Conservation (phyloP, 2,113 vertebrate species). For the Syrmaticus mikado region DNA sequence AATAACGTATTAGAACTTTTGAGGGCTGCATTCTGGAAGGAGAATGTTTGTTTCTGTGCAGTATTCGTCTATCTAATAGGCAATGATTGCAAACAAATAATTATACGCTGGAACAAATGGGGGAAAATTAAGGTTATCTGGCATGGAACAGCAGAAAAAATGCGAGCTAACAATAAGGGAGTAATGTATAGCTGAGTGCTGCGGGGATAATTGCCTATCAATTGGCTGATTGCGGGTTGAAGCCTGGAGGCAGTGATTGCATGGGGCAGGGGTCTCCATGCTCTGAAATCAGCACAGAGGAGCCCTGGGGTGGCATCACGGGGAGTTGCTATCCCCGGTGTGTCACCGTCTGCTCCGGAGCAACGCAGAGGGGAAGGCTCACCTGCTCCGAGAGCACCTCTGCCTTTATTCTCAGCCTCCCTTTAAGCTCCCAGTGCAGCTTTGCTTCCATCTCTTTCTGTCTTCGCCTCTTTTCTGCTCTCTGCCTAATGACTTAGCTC, state of each 20-base stretch:
- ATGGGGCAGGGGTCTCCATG: slow-evolving; percentile 28
- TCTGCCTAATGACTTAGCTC: slow-evolving; percentile 61
- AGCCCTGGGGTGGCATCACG: accelerated
- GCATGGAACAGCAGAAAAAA: slow-evolving; percentile 40
- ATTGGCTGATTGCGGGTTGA: slow-evolving; percentile 58
- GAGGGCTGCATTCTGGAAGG: slow-evolving; percentile 38
- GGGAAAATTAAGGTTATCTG: slow-evolving; percentile 75
- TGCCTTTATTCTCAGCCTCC: background rate
- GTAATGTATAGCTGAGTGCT: background rate
- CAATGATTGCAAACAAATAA: slow-evolving; percentile 80
- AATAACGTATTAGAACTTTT: slow-evolving; percentile 75
- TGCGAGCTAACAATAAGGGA: slow-evolving; percentile 4
- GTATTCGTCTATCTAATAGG: slow-evolving; percentile 65
- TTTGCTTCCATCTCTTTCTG: slow-evolving; percentile 63
- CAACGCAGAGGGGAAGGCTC: background rate
- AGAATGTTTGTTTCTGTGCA: slow-evolving; percentile 47
- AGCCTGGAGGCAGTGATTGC: slow-evolving; percentile 41
- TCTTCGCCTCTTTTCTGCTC: slow-evolving; percentile 37
- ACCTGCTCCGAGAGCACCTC: too few species aligned
- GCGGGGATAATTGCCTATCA: slow-evolving; percentile 63
- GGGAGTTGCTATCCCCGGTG: accelerated
- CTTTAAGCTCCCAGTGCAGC: slow-evolving; percentile 62
- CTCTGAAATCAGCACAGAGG: background rate
- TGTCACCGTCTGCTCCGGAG: background rate
- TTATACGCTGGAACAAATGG: slow-evolving; percentile 69